These are phyloP conservation scores for Brienomyrus longianalis DNA, from an alignment of 2,113 vertebrate genomes.

Conservation along the genomic window DNA sequence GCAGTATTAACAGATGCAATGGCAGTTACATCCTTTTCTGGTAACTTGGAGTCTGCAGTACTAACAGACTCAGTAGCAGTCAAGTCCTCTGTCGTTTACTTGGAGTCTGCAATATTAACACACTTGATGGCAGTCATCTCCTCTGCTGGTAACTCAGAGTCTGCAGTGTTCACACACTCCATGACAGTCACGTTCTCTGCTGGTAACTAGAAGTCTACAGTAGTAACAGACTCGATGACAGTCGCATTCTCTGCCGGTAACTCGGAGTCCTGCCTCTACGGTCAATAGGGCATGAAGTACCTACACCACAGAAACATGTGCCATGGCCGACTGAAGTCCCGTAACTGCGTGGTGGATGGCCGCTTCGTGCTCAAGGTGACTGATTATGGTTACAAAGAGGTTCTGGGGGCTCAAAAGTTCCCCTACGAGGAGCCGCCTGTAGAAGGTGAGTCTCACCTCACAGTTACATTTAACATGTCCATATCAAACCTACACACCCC, in stretches of 20 bases:
- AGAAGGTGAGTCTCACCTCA: conserved; percentile 18
- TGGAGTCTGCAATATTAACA: neutral
- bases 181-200: neutral
- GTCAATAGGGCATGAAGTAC: conserved; percentile 33
- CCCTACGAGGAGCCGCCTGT: conserved; percentile 10
- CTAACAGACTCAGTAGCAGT: neutral
- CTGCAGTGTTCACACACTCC: neutral
- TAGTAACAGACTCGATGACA: neutral
- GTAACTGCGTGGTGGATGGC: conserved; percentile 33
- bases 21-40: neutral
- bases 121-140: neutral
- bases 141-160: too few relatives aligned
- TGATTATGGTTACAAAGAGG: conserved; percentile 30
- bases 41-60: neutral
- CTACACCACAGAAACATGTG: conserved; percentile 26
- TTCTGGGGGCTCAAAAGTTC: conserved; percentile 20
- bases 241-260: neutral
- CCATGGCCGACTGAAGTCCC: conserved; percentile 31
- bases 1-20: neutral
- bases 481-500: neutral
- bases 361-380: conserved; percentile 34
- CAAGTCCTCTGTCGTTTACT: neutral
- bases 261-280: neutral
- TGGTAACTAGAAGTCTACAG: neutral
- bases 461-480: neutral